Evolutionary conservation across 2,888 invertebrate species (phyloP).

Genomic region (Drosophila monieri): DNA sequence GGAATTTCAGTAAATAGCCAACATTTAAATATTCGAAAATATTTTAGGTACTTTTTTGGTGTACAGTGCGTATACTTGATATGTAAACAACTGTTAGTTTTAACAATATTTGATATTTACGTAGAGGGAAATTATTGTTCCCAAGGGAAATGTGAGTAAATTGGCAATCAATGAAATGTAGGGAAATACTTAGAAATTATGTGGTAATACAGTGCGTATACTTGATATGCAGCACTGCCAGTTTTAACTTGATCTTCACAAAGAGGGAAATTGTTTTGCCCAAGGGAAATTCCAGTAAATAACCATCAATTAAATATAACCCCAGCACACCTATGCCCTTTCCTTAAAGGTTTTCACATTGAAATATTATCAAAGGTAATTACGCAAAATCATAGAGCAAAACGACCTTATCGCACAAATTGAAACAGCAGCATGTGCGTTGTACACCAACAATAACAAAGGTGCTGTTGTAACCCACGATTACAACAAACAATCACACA

Average conservation of each 20-base stretch:
- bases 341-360: slow-evolving; percentile 49
- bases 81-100: too few species aligned
- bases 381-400: slow-evolving; percentile 75
- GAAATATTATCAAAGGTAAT: slow-evolving; percentile 74
- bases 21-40: too few species aligned
- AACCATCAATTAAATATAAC: too few species aligned
- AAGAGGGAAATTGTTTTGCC: background rate
- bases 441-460: slow-evolving; percentile 44
- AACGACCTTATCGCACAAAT: slow-evolving; percentile 76
- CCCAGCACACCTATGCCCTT: background rate
- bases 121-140: background rate
- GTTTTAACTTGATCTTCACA: too few species aligned
- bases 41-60: too few species aligned
- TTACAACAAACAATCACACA: slow-evolving; percentile 51
- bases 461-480: slow-evolving; percentile 69
- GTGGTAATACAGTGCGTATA: too few species aligned
- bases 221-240: too few species aligned
- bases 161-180: too few species aligned
- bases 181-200: too few species aligned
- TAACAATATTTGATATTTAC: too few species aligned
- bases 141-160: background rate
- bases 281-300: background rate
- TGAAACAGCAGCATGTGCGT: slow-evolving; percentile 57
- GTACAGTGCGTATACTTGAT: too few species aligned
- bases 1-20: too few species aligned